These are phyloP conservation scores for Galeopterus variegatus DNA, from an alignment of 2,113 vertebrate genomes.

Conservation along the genomic window DNA sequence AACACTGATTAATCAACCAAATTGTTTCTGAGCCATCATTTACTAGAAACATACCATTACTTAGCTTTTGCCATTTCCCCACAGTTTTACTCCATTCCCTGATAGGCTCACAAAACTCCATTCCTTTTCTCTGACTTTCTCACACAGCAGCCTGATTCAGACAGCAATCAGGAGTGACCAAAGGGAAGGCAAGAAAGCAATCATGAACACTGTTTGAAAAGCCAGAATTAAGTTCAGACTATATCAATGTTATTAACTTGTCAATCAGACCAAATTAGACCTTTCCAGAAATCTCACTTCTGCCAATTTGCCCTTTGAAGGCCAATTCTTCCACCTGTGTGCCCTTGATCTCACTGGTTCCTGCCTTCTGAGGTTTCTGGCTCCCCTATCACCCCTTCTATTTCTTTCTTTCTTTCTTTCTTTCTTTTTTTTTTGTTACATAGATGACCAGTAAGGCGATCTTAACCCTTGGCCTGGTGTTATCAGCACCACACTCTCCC, in stretches of 20 bases:
- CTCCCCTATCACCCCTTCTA: background rate
- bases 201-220: background rate
- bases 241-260: background rate
- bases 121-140: constrained; percentile 3
- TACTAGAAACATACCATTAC: constrained; percentile 13
- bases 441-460: no score
- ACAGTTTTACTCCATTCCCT: background rate
- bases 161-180: constrained; percentile 1
- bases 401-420: no score
- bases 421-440: no score
- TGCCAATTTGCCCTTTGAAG: background rate
- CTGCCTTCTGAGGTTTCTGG: background rate
- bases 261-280: constrained; percentile 3
- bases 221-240: constrained; percentile 33
- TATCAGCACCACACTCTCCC: no score
- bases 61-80: constrained; percentile 21
- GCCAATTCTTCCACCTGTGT: background rate
- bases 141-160: background rate
- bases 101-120: constrained; percentile 3
- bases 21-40: constrained; percentile 16
- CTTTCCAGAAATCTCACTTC: constrained; percentile 35
- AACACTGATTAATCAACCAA: constrained; percentile 17
- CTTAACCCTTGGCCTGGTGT: no score
- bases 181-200: background rate
- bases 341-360: background rate